phyloP scores from a whole-genome alignment of 2,888 invertebrate genomes.

The Tipula unca region DNA sequence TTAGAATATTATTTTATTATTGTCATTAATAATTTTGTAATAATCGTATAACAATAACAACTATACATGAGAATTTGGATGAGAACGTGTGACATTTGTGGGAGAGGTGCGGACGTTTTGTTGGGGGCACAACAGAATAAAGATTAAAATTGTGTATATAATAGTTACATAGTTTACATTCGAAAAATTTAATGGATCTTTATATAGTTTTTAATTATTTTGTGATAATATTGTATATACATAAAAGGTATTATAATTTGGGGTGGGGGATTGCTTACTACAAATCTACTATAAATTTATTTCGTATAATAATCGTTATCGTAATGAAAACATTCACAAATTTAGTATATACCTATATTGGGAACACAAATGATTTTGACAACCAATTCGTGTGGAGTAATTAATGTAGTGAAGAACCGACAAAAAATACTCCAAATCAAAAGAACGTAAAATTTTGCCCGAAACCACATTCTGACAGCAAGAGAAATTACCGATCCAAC shows the following conservation, averaged over 20 bases:
- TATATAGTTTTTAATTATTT: not conserved
- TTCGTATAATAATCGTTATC: not conserved
- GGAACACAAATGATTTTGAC: not conserved
- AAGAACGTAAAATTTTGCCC: not conserved
- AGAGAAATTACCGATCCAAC: not conserved
- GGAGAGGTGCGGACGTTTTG: not conserved
- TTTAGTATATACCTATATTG: not conserved
- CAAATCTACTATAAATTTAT: not conserved
- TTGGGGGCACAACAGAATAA: not conserved
- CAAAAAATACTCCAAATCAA: too few species aligned
- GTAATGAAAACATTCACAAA: not conserved
- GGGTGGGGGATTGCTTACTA: not conserved
- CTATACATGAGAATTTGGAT: not conserved
- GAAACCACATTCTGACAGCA: not conserved
- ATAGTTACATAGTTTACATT: not conserved
- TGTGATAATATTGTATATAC: not conserved
- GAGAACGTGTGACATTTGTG: not conserved
- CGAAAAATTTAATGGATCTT: not conserved
- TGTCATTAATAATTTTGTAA: not conserved
- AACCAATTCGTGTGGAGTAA: not conserved
- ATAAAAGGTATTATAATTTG: too few species aligned
- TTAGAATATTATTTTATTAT: not conserved
- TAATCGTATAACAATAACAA: not conserved
- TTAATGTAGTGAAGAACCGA: not conserved
- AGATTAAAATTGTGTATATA: not conserved